A percentile compares a stretch with the other conserved stretches of the same genome.
These are phyloP conservation scores for Albula goreensis DNA, from an alignment of 2,113 vertebrate species.

Conservation along the genomic window DNA sequence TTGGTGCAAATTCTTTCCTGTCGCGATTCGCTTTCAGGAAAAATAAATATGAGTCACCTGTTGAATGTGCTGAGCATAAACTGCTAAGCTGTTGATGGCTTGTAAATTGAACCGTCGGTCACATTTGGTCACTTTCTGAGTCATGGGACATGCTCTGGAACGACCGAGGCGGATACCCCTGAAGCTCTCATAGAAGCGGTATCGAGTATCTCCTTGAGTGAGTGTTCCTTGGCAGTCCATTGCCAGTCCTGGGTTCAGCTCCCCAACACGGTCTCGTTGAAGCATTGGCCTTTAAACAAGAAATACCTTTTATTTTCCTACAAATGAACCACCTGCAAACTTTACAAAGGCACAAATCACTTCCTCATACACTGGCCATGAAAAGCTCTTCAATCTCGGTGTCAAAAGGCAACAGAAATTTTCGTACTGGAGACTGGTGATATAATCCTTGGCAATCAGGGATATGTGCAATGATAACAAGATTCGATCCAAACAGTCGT, in stretches of 20 bases:
- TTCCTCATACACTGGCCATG: background rate
- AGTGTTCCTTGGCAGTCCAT: slow-evolving; percentile 25
- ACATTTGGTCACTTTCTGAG: slow-evolving; percentile 19
- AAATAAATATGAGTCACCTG: slow-evolving; percentile 15
- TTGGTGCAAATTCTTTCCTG: slow-evolving; percentile 16
- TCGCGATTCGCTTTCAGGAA: background rate
- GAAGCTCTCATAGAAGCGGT: slow-evolving; percentile 3
- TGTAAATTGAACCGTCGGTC: slow-evolving; percentile 30
- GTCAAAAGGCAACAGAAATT: slow-evolving; percentile 26
- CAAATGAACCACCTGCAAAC: background rate
- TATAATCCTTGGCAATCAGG: slow-evolving; percentile 15
- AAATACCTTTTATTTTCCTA: background rate
- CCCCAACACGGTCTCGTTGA: background rate
- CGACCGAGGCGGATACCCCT: slow-evolving; percentile 13
- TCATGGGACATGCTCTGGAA: slow-evolving; percentile 20
- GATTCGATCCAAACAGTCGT: slow-evolving; percentile 6
- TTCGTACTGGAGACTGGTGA: slow-evolving; percentile 17
- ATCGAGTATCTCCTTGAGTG: slow-evolving; percentile 25
- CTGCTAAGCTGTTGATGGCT: slow-evolving; percentile 15
- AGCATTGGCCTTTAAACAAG: slow-evolving; percentile 13
- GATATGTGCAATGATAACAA: background rate
- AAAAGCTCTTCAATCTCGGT: slow-evolving; percentile 11
- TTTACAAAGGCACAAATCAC: background rate
- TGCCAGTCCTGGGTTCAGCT: background rate
- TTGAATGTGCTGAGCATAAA: slow-evolving; percentile 21